phyloP scores from a whole-genome alignment of 2,797 vertebrate species.

The Leuciscus waleckii region DNA sequence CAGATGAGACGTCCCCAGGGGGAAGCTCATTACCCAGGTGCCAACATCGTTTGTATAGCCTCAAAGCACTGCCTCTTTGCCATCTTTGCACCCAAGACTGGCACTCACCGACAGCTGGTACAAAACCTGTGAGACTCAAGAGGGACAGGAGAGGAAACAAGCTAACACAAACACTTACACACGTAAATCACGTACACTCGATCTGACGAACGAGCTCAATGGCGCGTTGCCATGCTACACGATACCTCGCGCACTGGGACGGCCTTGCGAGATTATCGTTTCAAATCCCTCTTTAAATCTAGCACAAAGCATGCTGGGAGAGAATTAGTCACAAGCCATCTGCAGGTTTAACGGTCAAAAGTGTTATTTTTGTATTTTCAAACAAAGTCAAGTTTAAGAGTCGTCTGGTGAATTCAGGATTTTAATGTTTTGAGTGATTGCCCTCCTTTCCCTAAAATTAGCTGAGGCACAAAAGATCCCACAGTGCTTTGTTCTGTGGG shows the following conservation, averaged over 20 bases:
- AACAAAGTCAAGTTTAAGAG: constrained; percentile 15
- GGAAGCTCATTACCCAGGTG: constrained; percentile 39
- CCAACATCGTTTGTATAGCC: constrained; percentile 41
- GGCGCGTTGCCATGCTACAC: constrained; percentile 1
- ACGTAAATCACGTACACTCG: constrained; percentile 15
- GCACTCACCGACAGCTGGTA: constrained; percentile 38
- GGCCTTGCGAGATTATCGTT: constrained; percentile 30
- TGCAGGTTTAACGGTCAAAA: constrained; percentile 42
- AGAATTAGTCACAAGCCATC: constrained; percentile 46
- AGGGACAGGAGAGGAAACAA: constrained; percentile 28
- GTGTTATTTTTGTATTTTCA: constrained; percentile 35
- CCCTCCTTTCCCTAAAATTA: neutral
- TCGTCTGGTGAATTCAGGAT: neutral
- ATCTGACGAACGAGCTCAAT: constrained; percentile 16
- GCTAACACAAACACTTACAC: constrained; percentile 28
- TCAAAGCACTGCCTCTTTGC: constrained; percentile 26
- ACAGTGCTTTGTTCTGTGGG: constrained; percentile 10
- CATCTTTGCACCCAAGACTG: constrained; percentile 41
- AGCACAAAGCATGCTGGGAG: constrained; percentile 47
- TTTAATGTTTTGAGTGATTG: constrained; percentile 27
- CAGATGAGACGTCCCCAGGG: constrained; percentile 24
- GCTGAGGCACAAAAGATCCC: neutral
- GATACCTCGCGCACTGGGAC: constrained; percentile 1
- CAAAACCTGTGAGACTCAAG: constrained; percentile 34
- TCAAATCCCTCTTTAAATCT: constrained; percentile 42